Percentiles rank a stretch among this genome's conserved stretches.
Conservation (phyloP, 2,113 vertebrate genomes). For the Engraulis encrasicolus region DNA sequence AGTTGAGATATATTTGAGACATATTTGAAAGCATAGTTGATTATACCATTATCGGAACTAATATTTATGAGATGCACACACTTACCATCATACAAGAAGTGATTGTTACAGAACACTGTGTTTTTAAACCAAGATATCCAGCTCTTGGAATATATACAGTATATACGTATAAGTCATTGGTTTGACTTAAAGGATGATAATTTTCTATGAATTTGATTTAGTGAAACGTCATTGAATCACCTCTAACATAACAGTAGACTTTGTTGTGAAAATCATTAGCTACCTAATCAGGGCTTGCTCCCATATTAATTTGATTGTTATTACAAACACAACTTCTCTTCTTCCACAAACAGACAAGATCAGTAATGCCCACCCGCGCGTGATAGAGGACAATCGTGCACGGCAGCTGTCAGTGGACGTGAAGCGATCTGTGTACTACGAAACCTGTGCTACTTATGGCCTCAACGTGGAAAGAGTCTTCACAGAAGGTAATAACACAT, state of each 20-base stretch:
- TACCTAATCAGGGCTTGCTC: neutral
- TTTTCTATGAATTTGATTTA: too few relatives aligned
- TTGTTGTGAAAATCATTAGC: neutral
- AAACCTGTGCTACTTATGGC: slow-evolving; percentile 95
- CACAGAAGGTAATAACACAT: slow-evolving; percentile 79
- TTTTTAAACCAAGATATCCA: too few relatives aligned
- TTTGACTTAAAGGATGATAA: neutral
- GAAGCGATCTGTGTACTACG: slow-evolving; percentile 89
- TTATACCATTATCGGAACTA: too few relatives aligned
- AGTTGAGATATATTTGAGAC: too few relatives aligned
- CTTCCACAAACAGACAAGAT: slow-evolving; percentile 83
- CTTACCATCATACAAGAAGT: too few relatives aligned
- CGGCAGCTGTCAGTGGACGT: slow-evolving; percentile 85
- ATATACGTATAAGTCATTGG: too few relatives aligned
- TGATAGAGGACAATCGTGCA: slow-evolving; percentile 86
- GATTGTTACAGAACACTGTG: too few relatives aligned
- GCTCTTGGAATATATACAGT: too few relatives aligned
- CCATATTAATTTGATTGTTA: neutral
- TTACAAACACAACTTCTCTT: neutral
- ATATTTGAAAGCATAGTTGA: too few relatives aligned
- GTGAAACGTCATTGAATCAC: too few relatives aligned
- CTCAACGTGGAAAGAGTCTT: slow-evolving; percentile 95
- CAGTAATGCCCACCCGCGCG: slow-evolving; percentile 86
- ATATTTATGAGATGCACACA: too few relatives aligned
- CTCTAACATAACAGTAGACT: neutral